A percentile compares a stretch with the other conserved stretches of the same genome.
phyloP scores from a whole-genome alignment of 1,140 invertebrate genomes.

The Cydia amplana region DNA sequence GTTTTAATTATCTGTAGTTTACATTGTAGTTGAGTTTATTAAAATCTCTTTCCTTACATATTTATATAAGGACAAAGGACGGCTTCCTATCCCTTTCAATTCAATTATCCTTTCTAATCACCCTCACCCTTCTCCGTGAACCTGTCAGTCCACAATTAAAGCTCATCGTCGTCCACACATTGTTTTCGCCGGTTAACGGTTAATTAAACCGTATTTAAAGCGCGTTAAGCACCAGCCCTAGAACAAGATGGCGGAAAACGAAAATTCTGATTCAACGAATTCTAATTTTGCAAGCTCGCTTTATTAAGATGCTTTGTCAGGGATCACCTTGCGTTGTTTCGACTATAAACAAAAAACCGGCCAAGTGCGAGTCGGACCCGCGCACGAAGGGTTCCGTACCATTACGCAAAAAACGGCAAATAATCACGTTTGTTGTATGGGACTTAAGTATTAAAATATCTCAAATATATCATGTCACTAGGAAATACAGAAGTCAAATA shows the following conservation, averaged over 20 bases:
- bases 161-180: constrained; percentile 4
- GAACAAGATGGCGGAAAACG: not conserved
- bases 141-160: constrained; percentile 1
- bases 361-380: no score
- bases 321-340: not conserved
- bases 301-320: not conserved
- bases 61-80: not conserved
- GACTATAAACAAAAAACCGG: not conserved
- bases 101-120: constrained; percentile 17
- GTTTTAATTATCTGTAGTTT: no score
- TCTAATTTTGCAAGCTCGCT: not conserved
- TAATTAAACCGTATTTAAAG: constrained; percentile 2
- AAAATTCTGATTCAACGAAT: not conserved
- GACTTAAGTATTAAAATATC: no score
- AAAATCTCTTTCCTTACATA: not conserved
- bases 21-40: not conserved
- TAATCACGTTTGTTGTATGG: no score
- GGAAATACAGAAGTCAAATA: no score
- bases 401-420: no score
- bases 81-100: not conserved
- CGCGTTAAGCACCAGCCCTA: not conserved
- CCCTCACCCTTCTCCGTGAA: not conserved
- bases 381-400: no score
- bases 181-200: constrained; percentile 2
- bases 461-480: no score